Base-by-base conservation (phyloP, 1,140 invertebrate genomes). In the Aphelinus atriplicis region DNA sequence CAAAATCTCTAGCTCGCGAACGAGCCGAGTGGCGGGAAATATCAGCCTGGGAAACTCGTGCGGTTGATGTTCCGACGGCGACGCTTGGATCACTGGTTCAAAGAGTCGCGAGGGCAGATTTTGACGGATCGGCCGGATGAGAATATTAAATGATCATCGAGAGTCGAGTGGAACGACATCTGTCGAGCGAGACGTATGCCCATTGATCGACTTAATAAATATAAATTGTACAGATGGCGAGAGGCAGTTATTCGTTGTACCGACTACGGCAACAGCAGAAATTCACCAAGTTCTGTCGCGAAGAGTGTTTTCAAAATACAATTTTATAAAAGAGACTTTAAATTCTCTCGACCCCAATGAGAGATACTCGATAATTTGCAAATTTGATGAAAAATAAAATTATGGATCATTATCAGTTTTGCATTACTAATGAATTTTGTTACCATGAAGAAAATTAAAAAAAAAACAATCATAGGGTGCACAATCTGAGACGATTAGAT, bases 221-320 rank as follows among this genome's bases (percentile, higher is more conserved):
- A 4, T 7, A 64, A 64, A 48, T 65, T 51, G 63, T n/a, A 42
- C 5, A 43, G 5, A 63, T 5, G 1, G 61, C 43, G 7, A 65
- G 63, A 7, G 10, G 42, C 47, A 53, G 63, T 53, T 43, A 48
- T 42, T 48, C 51, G 63, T 48, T 53, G n/a, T 65, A 65, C 50
- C 63, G 63, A 65, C 63, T 6, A 65, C n/a, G 4, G 63, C n/a
- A 53, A 65, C n/a, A 3, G 48, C 50, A 65, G 63, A 51, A 7
- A 51, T 65, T 48, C 46, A 26, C 26, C 26, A 26, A 26, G 26
- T 26, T 26, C 26, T 26, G 26, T 26, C 26, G 26, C 26, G 26
- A 26, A 26, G 26, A 26, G 26, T 26, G 26, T 26, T 26, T 26
- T 26, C 26, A 26, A 26, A 0, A 26, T 26, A 26, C 26, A 26